Base-by-base conservation (phyloP, 2,888 invertebrate genomes). In the Diploptera punctata region DNA sequence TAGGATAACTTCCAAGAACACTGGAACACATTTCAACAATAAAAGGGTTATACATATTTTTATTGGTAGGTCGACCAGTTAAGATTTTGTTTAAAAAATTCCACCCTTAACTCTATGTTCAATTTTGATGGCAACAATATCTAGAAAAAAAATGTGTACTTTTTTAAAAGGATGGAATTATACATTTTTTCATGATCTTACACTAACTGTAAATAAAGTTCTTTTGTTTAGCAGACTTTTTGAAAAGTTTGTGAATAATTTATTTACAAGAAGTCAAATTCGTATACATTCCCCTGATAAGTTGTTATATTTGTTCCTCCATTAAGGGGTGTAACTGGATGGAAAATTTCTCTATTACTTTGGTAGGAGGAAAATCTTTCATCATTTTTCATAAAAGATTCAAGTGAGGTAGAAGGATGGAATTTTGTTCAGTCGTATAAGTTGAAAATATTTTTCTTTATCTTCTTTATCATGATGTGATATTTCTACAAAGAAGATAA, bases 371-470 rank as follows among this genome's bases (percentile, higher is more conserved):
- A 29, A 57, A 57, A 3, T 29, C 57, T n/a, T 57, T 57, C 57
- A 16, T 29, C n/a, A 29, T 29, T 29, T 57, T 24, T 33, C 33
- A 33, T 29, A 4, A n/a, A 13, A 24, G 29, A 29, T 13, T 26
- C 26, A 62, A 21, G 26, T 89, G 89, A 89, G 89, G 89, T 89
- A 89, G 89, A 87, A 88, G 89, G 89, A 89, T 89, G 89, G 89
- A 89, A 89, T 89, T 87, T 61, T 21, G 61, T 29, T 75, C 74
- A 75, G 74, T 75, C 74, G 57, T 62, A 65, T 44, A 57, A n/a
- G 57, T 57, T 29, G 47, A n/a, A 57, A 2, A 29, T 54, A 16
- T 26, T 16, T 57, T 57, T 9, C 13, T 54, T n/a, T n/a, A n/a
- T n/a, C n/a, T n/a, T n/a, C n/a, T n/a, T n/a, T n/a, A n/a, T n/a